These are phyloP conservation scores for Colossoma macropomum DNA, from an alignment of 2,113 vertebrate species.

Conservation along the genomic window DNA sequence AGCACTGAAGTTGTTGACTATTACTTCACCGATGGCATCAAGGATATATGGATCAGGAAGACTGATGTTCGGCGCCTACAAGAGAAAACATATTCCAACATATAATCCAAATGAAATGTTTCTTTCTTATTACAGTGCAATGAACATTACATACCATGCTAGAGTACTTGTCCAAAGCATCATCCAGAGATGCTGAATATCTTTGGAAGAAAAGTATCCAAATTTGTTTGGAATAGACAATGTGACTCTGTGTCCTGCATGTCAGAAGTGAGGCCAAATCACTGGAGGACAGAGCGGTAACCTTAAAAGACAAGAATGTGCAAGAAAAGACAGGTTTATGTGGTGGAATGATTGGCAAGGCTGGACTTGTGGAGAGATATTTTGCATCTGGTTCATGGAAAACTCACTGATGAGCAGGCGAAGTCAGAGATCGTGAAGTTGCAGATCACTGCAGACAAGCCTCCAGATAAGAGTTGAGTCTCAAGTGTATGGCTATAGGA, in stretches of 20 bases:
- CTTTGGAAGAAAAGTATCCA: neutral
- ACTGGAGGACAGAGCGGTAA: slow-evolving; percentile 25
- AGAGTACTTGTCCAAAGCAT: neutral
- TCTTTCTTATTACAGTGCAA: neutral
- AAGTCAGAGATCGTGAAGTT: slow-evolving; percentile 43
- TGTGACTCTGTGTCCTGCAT: neutral
- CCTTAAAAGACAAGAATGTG: neutral
- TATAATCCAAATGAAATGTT: neutral
- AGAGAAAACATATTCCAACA: neutral
- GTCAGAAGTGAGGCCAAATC: neutral
- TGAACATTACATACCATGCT: neutral
- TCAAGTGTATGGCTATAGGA: neutral
- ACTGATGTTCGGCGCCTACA: neutral
- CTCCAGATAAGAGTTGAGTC: neutral
- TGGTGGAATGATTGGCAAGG: neutral
- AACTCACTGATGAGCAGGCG: slow-evolving; percentile 62
- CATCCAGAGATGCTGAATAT: neutral
- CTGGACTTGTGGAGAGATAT: neutral
- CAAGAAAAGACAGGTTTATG: neutral
- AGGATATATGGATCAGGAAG: slow-evolving; percentile 13
- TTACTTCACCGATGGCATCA: slow-evolving; percentile 40
- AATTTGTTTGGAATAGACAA: neutral
- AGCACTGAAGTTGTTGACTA: slow-evolving; percentile 9
- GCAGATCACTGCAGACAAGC: neutral
- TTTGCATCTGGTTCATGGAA: neutral